A percentile compares a stretch with the other conserved stretches of the same genome.
Conservation (phyloP, 2,888 invertebrate genomes). For the Quadroppia sp. region DNA sequence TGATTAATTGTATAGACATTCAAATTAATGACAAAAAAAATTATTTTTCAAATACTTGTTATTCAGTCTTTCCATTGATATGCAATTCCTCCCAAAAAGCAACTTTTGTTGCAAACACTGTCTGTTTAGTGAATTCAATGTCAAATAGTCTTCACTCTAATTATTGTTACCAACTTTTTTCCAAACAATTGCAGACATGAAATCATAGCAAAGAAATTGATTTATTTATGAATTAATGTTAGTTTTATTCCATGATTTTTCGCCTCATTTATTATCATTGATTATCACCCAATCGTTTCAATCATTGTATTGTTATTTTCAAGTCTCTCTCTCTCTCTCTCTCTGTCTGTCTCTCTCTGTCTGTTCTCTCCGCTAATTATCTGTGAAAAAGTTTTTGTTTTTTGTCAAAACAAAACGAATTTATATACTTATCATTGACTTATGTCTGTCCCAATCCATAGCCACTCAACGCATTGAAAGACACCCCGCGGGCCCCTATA, state of each 20-base stretch:
- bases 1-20: neutral
- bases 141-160: neutral
- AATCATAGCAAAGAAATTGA: neutral
- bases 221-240: neutral
- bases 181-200: neutral
- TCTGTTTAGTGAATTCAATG: neutral
- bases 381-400: neutral
- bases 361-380: constrained; percentile 1
- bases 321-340: neutral
- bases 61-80: neutral
- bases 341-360: neutral
- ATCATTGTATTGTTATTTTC: neutral
- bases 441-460: neutral
- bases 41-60: neutral
- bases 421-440: neutral
- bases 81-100: neutral
- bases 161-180: neutral
- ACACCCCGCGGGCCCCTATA: neutral
- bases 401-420: neutral
- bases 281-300: neutral
- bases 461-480: neutral
- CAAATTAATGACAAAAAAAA: neutral
- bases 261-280: neutral
- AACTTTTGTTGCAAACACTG: neutral
- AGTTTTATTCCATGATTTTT: neutral